These are phyloP conservation scores for Ceratosolen fusciceps DNA, from an alignment of 1,140 invertebrate species.

Conservation along the genomic window DNA sequence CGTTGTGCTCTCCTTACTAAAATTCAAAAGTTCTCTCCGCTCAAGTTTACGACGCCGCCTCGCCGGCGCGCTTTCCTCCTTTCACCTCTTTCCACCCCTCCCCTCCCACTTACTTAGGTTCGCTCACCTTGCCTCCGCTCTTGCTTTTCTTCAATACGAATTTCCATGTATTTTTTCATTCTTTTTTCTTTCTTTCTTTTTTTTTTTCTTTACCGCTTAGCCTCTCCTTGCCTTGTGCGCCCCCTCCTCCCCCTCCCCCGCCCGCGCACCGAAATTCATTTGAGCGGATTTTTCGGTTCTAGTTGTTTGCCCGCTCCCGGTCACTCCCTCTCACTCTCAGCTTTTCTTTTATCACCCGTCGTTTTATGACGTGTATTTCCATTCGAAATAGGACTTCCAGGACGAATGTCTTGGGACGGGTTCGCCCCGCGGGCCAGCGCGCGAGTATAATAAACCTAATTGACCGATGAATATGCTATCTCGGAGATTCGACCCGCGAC, in stretches of 20 bases:
- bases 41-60: constrained; percentile 67
- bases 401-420: not conserved
- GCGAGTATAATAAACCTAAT: not conserved
- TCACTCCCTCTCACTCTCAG: not conserved
- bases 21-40: constrained; percentile 67
- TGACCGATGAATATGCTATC: not conserved
- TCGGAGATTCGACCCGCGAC: not conserved
- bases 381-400: constrained; percentile 2
- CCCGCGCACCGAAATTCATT: constrained; percentile 8
- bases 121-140: constrained; percentile 43
- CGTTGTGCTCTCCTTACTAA: constrained; percentile 60
- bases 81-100: constrained; percentile 40
- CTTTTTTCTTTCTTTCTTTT: constrained; percentile 37
- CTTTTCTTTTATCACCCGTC: not conserved
- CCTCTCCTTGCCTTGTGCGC: not conserved
- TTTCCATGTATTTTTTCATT: constrained; percentile 24
- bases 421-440: no score
- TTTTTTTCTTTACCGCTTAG: constrained; percentile 22
- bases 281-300: constrained; percentile 18
- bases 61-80: constrained; percentile 61
- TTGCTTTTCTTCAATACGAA: constrained; percentile 25
- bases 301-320: constrained; percentile 15
- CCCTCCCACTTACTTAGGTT: constrained; percentile 33
- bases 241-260: not conserved
- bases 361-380: not conserved